phyloP scores from a whole-genome alignment of 2,113 vertebrate genomes.

The Anhinga rufa region DNA sequence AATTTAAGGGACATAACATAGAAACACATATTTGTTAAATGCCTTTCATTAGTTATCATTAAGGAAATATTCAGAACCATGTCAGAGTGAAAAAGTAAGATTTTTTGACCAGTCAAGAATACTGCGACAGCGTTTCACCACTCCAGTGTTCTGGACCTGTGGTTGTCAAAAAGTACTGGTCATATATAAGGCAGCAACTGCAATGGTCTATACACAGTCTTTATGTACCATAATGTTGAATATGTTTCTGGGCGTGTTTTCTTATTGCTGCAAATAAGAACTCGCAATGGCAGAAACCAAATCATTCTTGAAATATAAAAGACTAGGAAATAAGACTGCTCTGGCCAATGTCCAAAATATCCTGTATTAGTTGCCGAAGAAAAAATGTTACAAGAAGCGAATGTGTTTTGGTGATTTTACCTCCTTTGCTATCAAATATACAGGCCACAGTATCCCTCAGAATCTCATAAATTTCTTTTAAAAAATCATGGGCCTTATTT shows the following conservation, averaged over 20 bases:
- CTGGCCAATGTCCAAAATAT: not conserved
- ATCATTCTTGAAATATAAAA: not conserved
- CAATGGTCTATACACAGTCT: not conserved
- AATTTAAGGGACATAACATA: not conserved
- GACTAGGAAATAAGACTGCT: not conserved
- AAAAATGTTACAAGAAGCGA: not conserved
- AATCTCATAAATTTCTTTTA: not conserved
- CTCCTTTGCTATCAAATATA: not conserved
- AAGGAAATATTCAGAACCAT: not conserved
- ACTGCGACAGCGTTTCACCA: not conserved
- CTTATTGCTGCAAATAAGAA: not conserved
- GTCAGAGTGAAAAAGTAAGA: not conserved
- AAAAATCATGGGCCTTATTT: not conserved
- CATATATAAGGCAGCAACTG: not conserved
- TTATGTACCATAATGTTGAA: not conserved
- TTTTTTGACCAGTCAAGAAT: not conserved
- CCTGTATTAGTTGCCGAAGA: not conserved
- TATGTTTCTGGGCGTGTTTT: not conserved
- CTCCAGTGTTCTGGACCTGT: not conserved
- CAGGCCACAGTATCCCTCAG: rapidly evolving
- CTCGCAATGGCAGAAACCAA: not conserved
- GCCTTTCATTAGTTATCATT: not conserved
- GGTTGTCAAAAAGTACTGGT: not conserved
- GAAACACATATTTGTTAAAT: not conserved
- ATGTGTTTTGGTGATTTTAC: not conserved